phyloP scores from a whole-genome alignment of 2,113 vertebrate species.

The Pristiophorus japonicus region DNA sequence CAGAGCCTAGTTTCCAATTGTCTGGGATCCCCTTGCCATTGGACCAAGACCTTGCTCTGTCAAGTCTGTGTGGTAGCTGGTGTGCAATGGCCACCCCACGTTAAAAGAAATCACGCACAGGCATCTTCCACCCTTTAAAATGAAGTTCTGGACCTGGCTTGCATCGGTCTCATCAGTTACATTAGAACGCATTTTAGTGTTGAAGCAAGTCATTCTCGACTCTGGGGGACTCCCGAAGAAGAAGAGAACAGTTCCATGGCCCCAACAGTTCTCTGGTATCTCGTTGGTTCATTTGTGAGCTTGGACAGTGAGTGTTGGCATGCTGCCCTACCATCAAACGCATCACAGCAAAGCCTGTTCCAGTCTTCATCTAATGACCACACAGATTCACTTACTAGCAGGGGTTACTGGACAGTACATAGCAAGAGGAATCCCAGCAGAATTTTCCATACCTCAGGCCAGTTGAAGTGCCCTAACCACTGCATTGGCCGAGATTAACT shows the following conservation, averaged over 20 bases:
- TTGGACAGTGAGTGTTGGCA: not conserved
- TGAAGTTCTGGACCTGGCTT: too few relatives aligned
- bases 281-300: not conserved
- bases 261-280: not conserved
- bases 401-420: not conserved
- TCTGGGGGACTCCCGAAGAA: too few relatives aligned
- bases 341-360: not conserved
- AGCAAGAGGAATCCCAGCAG: not conserved
- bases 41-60: too few relatives aligned
- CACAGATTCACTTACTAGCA: not conserved
- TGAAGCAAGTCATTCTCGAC: too few relatives aligned
- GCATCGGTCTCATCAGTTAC: too few relatives aligned
- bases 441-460: not conserved
- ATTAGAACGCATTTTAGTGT: too few relatives aligned
- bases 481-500: not conserved
- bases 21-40: too few relatives aligned
- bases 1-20: too few relatives aligned
- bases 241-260: not conserved
- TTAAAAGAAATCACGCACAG: too few relatives aligned
- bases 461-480: not conserved
- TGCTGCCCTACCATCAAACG: not conserved
- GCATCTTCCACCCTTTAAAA: too few relatives aligned
- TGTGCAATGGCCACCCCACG: too few relatives aligned
- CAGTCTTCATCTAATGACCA: not conserved
- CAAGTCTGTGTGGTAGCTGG: too few relatives aligned